Evolutionary conservation across 2,888 invertebrate species (phyloP), one percentile per base, ranked within the genome.

Genomic region (Heliothis peltigera): DNA sequence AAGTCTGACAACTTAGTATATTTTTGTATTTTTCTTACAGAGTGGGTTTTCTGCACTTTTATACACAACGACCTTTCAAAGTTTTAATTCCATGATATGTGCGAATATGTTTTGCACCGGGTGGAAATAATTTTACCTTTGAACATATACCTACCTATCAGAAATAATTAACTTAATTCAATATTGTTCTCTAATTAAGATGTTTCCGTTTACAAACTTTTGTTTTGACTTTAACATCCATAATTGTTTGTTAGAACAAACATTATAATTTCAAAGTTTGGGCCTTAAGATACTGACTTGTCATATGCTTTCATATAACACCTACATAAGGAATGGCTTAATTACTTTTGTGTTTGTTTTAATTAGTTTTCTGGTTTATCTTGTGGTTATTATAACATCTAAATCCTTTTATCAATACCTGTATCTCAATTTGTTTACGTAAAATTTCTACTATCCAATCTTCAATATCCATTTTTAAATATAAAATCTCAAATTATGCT

Each of bases 121-220:
- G n/a, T 35, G 63, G 49, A 75, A 54, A 75, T 70, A 25, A 73
- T 60, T 73, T 57, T 15, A 57, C 53, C 53, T 64, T 56, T 60
- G 32, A 70, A 47, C 53, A 53, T 59, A 17, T 55, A n/a, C n/a
- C n/a, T n/a, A n/a, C 4, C 10, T 32, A 53, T 18, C 28, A 39
- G 17, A 15, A 63, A 54, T 42, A 18, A 49, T 49, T 51, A 59
- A 52, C 18, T 60, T 56, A 15, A 49, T 46, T 70, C 2, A 22
- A 4, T 70, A 18, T 8, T 49, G 21, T 43, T 22, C 42, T 42
- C 56, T 43, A 35, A 59, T 64, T 52, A 52, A 53, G 35, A 35
- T 51, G 53, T 52, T 58, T 46, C 55, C 56, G 52, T 28, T 59
- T 46, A 32, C 39, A 28, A 42, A 54, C n/a, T 49, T 54, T n/a